Evolutionary conservation across 2,113 vertebrate species (phyloP).

Genomic region (Podilymbus podiceps): DNA sequence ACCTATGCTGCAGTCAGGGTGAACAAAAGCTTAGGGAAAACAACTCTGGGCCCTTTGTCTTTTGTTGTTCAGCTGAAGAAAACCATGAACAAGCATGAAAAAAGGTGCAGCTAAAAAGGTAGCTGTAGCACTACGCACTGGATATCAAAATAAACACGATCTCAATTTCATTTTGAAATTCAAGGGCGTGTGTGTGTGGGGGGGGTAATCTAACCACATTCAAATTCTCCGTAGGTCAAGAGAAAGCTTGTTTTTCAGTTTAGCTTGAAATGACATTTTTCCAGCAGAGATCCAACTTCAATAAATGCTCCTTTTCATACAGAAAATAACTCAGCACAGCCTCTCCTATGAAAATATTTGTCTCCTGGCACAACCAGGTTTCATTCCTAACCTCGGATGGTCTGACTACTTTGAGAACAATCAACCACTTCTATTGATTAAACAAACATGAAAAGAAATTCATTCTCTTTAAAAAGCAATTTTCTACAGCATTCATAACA

Average conservation of each 20-base stretch:
- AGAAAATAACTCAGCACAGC: neutral
- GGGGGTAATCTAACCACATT: neutral
- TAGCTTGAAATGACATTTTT: neutral
- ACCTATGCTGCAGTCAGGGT: neutral
- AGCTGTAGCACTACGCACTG: neutral
- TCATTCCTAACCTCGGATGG: neutral
- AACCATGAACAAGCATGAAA: neutral
- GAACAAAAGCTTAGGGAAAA: neutral
- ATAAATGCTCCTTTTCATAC: slow-evolving; percentile 46
- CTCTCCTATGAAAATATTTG: slow-evolving; percentile 39
- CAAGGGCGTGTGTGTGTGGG: too few relatives aligned
- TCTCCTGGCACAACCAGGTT: neutral
- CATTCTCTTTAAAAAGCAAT: neutral
- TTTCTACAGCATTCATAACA: neutral
- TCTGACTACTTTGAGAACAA: slow-evolving; percentile 1
- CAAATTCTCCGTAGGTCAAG: neutral
- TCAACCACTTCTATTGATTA: neutral
- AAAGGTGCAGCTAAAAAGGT: neutral
- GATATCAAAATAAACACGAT: neutral
- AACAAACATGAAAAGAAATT: neutral
- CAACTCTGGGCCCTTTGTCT: neutral
- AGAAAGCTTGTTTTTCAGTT: neutral
- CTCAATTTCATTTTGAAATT: neutral
- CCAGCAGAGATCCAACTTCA: neutral
- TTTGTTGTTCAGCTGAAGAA: neutral